Percentiles rank a stretch among this genome's conserved stretches.
Evolutionary conservation across 2,797 vertebrate species (phyloP).

Genomic region (Pantherophis vulpinus): DNA sequence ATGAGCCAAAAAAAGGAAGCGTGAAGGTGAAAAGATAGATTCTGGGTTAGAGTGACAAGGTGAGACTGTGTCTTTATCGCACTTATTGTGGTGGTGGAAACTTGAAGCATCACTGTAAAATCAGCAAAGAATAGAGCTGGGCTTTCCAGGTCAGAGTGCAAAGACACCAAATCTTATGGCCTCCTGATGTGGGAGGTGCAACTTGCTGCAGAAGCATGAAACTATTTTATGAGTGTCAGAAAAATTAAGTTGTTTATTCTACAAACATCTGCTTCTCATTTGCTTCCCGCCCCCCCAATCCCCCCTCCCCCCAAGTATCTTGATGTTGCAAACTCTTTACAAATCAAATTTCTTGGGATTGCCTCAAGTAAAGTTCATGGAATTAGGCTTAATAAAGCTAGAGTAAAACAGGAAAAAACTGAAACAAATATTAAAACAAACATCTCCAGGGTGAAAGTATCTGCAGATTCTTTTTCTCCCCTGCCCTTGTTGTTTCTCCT

Average conservation of each 20-base stretch:
- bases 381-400: slow-evolving; percentile 59
- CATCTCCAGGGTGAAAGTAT: slow-evolving; percentile 51
- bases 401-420: slow-evolving; percentile 36
- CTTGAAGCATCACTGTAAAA: slow-evolving; percentile 27
- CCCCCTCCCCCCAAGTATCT: not conserved
- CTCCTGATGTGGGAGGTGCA: slow-evolving; percentile 55
- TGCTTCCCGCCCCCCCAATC: slow-evolving; percentile 45
- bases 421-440: slow-evolving; percentile 15
- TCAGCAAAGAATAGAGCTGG: slow-evolving; percentile 17
- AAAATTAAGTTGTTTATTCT: slow-evolving; percentile 60
- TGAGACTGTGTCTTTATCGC: slow-evolving; percentile 76
- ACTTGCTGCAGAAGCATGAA: slow-evolving; percentile 61
- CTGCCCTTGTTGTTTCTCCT: not conserved
- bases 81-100: slow-evolving; percentile 51
- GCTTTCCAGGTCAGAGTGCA: slow-evolving; percentile 28
- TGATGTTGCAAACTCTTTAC: slow-evolving; percentile 41
- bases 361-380: slow-evolving; percentile 49
- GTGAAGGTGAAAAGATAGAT: slow-evolving; percentile 77
- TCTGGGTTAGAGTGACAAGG: slow-evolving; percentile 74
- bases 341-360: slow-evolving; percentile 48
- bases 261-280: slow-evolving; percentile 65
- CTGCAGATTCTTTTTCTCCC: not conserved
- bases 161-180: slow-evolving; percentile 39
- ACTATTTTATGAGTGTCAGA: slow-evolving; percentile 63
- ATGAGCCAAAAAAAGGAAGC: slow-evolving; percentile 71